Evolutionary conservation across 1,140 invertebrate genomes (phyloP).

Genomic region (Rhopalosiphum maidis): DNA sequence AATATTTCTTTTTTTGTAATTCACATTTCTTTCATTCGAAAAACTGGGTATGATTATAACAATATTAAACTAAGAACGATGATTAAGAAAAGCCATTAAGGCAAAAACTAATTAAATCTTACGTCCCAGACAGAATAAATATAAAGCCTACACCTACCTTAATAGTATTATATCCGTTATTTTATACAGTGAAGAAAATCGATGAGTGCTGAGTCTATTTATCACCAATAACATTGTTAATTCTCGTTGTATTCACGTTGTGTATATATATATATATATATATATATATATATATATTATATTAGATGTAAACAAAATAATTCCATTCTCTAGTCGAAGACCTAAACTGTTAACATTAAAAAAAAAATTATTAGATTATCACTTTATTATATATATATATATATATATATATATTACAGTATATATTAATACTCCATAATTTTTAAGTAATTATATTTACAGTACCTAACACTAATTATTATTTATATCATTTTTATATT

Average conservation of each 20-base stretch:
- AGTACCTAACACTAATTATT: background rate
- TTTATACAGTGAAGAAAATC: conserved; percentile 35
- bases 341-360: background rate
- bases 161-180: conserved; percentile 21
- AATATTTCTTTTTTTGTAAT: conserved; percentile 24
- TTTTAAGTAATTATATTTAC: background rate
- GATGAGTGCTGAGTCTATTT: conserved; percentile 21
- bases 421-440: background rate
- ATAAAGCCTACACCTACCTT: conserved; percentile 32
- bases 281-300: no score
- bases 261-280: background rate
- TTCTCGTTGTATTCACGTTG: background rate
- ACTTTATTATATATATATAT: background rate
- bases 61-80: conserved; percentile 48
- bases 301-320: background rate
- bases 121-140: conserved; percentile 51
- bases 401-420: background rate
- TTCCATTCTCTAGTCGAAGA: background rate
- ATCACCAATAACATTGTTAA: conserved; percentile 16
- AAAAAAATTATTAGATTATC: background rate
- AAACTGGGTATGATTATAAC: conserved; percentile 42
- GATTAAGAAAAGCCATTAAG: conserved; percentile 49
- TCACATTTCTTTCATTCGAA: conserved; percentile 41
- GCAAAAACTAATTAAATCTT: conserved; percentile 53
- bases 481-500: background rate